These are phyloP conservation scores for Hydropsyche tenuis DNA, from an alignment of 1,140 invertebrate species.

Conservation along the genomic window DNA sequence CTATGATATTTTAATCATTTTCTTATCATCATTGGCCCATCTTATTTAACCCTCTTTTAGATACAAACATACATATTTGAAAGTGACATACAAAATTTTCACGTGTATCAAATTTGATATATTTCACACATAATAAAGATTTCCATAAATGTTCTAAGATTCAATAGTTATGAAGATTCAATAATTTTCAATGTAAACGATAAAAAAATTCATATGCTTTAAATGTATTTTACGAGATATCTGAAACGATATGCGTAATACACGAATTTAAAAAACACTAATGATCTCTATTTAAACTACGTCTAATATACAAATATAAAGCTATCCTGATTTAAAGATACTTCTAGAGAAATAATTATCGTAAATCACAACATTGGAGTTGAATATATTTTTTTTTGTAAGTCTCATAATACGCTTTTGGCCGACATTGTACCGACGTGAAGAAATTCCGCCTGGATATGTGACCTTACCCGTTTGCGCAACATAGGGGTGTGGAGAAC, in stretches of 20 bases:
- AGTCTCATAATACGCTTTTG: conserved; percentile 44
- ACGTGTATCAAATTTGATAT: too few relatives aligned
- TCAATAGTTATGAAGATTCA: neutral
- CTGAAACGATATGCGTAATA: conserved; percentile 25
- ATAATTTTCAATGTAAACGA: neutral
- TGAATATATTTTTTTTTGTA: conserved; percentile 44
- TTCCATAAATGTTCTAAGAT: neutral
- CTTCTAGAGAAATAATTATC: conserved; percentile 48
- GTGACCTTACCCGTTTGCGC: neutral
- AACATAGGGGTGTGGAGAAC: neutral
- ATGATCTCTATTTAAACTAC: conserved; percentile 45
- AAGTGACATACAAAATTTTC: conserved; percentile 17
- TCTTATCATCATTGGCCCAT: conserved; percentile 37
- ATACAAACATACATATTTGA: conserved; percentile 5
- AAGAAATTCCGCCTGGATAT: neutral
- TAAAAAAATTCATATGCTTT: neutral
- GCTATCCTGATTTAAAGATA: conserved; percentile 45
- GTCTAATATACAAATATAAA: conserved; percentile 46
- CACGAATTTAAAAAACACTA: conserved; percentile 22
- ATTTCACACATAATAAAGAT: too few relatives aligned
- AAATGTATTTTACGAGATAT: conserved; percentile 12
- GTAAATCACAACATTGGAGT: conserved; percentile 51
- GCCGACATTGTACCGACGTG: neutral
- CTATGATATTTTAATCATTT: conserved; percentile 27
- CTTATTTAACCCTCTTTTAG: conserved; percentile 21